Base-by-base conservation (phyloP, 2,113 vertebrate genomes). In the Daboia siamensis region DNA sequence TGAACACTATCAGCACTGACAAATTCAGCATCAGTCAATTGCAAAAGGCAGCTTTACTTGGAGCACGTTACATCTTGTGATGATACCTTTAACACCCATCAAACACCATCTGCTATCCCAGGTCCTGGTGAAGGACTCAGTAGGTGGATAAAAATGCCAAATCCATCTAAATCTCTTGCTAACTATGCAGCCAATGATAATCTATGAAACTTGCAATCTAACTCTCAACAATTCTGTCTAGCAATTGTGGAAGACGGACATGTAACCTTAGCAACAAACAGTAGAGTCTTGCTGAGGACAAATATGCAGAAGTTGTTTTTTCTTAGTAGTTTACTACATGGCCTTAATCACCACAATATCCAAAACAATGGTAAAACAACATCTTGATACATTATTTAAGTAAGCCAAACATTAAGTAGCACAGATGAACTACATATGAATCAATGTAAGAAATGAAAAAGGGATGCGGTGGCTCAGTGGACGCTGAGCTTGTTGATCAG, bases 381-480 rank as follows among this genome's bases (percentile, higher is more conserved):
- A 5, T 89, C 84, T 84, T 84, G 54, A 84, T 74, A 92, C 91
- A 90, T 56, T 56, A 56, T 56, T 55, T 51, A 51, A 51, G 48
- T 51, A 51, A 51, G 48, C 48, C 48, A 51, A 51, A 51, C 48
- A 51, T 51, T 51, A 51, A 51, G 6, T 51, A 51, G 48, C 48
- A 61, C 24, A 61, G 59, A 26, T 61, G 44, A 95, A 95, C 86
- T 89, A 29, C 88, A 92, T 64, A 33, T 92, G 93, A 93, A 20
- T 56, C 55, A 92, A 90, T 26, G 84, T 93, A 55, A n/a, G 3
- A 11, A 48, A 15, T 64, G 80, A 59, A 92, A 95, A 0, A 2
- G 39, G 39, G 39, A 39, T 2, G 39, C 39, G 39, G 39, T 39
- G 39, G 39, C 39, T 39, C 39, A 39, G 39, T 39, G 39, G 39